Conservation (phyloP, 2,888 invertebrate species). For the Eupithecia subfuscata region DNA sequence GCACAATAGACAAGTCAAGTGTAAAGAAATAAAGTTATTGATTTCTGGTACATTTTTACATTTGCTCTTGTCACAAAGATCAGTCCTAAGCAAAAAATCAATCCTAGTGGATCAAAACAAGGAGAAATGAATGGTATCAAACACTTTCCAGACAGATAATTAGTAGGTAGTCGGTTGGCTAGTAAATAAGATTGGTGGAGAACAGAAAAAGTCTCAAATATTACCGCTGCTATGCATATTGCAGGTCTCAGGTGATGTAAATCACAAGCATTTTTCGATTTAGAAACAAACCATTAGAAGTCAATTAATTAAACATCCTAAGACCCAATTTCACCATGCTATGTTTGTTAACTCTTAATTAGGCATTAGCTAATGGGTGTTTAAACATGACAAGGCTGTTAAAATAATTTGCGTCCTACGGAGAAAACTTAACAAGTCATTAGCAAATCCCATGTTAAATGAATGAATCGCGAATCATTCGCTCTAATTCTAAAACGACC, state of each 20-base stretch:
- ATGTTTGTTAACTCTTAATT: too few species aligned
- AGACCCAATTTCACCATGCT: too few species aligned
- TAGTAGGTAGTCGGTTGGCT: neutral
- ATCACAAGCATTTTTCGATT: neutral
- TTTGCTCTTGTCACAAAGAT: neutral
- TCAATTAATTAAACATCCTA: too few species aligned
- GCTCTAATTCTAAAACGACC: too few species aligned
- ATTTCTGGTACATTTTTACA: neutral
- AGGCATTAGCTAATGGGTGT: too few species aligned
- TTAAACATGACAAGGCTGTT: too few species aligned
- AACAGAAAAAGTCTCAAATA: neutral
- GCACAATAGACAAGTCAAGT: too few species aligned
- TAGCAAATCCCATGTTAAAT: too few species aligned
- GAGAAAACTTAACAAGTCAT: too few species aligned
- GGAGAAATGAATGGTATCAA: neutral
- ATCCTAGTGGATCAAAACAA: neutral
- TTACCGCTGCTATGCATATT: neutral
- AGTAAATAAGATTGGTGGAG: neutral
- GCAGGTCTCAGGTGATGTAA: neutral
- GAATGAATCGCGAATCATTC: too few species aligned
- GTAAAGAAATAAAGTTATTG: too few species aligned
- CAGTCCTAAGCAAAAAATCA: neutral
- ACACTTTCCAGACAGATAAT: neutral
- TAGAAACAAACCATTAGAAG: neutral
- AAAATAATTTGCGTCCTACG: too few species aligned